Evolutionary conservation across 2,113 vertebrate genomes (phyloP), one percentile per base, ranked within the genome.

Genomic region (Chaetura pelagica): DNA sequence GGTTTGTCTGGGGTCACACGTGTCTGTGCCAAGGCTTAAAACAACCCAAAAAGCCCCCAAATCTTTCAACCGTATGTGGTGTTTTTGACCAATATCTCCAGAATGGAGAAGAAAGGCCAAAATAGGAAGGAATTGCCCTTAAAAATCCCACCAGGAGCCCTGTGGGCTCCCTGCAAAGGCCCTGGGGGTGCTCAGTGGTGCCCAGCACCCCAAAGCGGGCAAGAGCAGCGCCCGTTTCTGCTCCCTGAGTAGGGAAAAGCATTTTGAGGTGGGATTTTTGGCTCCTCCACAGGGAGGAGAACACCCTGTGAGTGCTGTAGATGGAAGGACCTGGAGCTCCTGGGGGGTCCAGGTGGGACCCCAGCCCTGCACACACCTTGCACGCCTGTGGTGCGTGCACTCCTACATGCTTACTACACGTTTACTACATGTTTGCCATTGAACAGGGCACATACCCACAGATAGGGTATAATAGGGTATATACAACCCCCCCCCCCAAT

Each of bases 231-330:
- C 5, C 34, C 35, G 0, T 0, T 16, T 49, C 10, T 22, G 7
- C 1, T 1, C 23, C 63, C 40, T 26, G 0, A 0, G 26, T 0
- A 1, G 24, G 57, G 21, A n/a, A 44, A 34, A 32, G 30, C 5
- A 0, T 11, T 67, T 38, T 4, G 12, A 0, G 3, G 66, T 2
- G 51, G 9, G 1, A 2, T 0, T 61, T 85, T 48, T 48, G 10
- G 7, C 30, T 22, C 40, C 32, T 0, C 0, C 55, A 12, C 49
- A 51, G 49, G 24, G 44, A 55, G 14, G 40, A 42, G 40, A 4
- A 12, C 7, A 16, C 66, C 40, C 66, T 2, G 16, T 3, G 3
- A 58, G 26, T 57, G 42, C 12, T 48, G 20, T 7, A 9, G 0
- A 0, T 8, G 57, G 21, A 21, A 17, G 27, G 55, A 40, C n/a